phyloP scores from a whole-genome alignment of 2,113 vertebrate species.

The Raja brachyura region DNA sequence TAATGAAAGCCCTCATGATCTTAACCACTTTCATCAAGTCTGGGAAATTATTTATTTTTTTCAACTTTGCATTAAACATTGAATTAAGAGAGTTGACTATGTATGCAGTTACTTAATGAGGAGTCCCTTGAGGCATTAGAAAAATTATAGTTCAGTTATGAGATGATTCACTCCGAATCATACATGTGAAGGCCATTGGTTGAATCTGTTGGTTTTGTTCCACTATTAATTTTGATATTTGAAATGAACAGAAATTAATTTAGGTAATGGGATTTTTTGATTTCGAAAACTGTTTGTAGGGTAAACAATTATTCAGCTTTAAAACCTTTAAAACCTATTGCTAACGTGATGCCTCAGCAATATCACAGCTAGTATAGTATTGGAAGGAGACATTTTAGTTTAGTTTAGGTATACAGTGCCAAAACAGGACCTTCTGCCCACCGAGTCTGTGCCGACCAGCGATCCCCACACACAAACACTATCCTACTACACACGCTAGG shows the following conservation, averaged over 20 bases:
- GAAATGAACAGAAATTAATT: slow-evolving; percentile 12
- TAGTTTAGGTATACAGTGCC: too few species aligned
- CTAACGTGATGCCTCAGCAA: neutral
- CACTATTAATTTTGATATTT: slow-evolving; percentile 8
- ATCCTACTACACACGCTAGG: too few species aligned
- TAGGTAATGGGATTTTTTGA: neutral
- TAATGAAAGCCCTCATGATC: neutral
- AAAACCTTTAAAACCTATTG: neutral
- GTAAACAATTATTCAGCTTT: neutral
- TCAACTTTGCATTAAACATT: neutral
- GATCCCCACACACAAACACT: too few species aligned
- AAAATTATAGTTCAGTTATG: neutral
- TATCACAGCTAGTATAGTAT: neutral
- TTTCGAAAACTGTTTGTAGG: slow-evolving; percentile 11
- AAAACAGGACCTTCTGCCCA: too few species aligned
- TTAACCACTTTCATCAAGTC: neutral
- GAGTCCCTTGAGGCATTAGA: neutral
- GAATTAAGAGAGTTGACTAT: neutral
- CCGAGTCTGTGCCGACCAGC: too few species aligned
- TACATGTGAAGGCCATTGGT: neutral
- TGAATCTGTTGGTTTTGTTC: slow-evolving; percentile 2
- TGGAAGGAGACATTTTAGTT: neutral
- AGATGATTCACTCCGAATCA: neutral
- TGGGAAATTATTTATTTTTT: neutral
- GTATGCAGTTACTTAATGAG: neutral